These are phyloP conservation scores for Ips nitidus DNA, from an alignment of 1,140 invertebrate species.

Conservation along the genomic window DNA sequence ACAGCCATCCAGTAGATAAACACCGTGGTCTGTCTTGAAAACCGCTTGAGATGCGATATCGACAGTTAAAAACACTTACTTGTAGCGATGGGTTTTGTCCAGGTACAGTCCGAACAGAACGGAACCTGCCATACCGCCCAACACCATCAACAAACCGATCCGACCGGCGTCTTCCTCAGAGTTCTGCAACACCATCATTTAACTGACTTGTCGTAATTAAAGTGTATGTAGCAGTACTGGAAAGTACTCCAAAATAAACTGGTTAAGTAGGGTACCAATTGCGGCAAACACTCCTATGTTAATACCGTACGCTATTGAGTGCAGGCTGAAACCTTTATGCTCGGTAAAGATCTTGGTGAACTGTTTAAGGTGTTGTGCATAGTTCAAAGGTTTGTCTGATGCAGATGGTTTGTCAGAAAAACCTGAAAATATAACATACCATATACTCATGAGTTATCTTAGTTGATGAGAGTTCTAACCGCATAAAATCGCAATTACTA, in stretches of 20 bases:
- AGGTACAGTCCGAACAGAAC: conserved; percentile 68
- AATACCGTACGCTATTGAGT: conserved; percentile 38
- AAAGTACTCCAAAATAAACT: conserved; percentile 42
- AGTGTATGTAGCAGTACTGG: conserved; percentile 21
- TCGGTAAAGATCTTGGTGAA: conserved; percentile 28
- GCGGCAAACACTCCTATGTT: conserved; percentile 40
- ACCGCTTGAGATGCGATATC: background rate
- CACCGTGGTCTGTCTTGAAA: conserved; percentile 38
- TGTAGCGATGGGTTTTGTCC: conserved; percentile 63
- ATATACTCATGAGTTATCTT: too few relatives aligned
- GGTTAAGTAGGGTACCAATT: conserved; percentile 40
- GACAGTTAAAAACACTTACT: conserved; percentile 30
- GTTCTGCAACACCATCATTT: conserved; percentile 29
- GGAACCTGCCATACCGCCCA: conserved; percentile 69
- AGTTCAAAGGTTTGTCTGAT: background rate
- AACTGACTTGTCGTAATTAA: background rate
- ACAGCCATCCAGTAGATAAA: conserved; percentile 32
- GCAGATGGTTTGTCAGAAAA: too few relatives aligned
- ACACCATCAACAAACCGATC: conserved; percentile 69
- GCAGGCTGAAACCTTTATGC: conserved; percentile 34
- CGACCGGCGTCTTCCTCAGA: conserved; percentile 63
- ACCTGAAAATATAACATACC: too few relatives aligned
- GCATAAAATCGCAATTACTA: conserved; percentile 33
- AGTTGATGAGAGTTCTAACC: too few relatives aligned
- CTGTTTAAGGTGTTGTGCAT: conserved; percentile 24